Conservation (phyloP, 2,888 invertebrate species). For the Horisme vitalbata region DNA sequence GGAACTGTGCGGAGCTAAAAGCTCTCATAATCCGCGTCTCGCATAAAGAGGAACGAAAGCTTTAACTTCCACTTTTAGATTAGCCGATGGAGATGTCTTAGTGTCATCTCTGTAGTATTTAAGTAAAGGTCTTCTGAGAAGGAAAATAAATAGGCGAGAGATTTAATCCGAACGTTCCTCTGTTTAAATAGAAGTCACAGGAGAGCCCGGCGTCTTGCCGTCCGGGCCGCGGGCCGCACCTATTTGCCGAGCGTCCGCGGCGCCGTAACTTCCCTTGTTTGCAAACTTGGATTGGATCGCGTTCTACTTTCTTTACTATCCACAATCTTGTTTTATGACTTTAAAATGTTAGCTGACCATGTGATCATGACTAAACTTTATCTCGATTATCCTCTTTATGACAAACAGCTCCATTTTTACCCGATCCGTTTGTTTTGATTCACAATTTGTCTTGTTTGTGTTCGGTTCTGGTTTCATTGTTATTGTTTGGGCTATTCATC, state of each 20-base stretch:
- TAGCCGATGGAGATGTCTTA: constrained; percentile 65
- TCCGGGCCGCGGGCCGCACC: constrained; percentile 56
- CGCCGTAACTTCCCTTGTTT: constrained; percentile 79
- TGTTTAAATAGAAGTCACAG: constrained; percentile 78
- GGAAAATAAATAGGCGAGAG: constrained; percentile 73
- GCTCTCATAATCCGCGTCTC: constrained; percentile 67
- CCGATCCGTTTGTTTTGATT: constrained; percentile 31
- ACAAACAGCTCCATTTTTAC: constrained; percentile 40
- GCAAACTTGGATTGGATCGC: constrained; percentile 81
- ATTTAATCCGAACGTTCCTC: constrained; percentile 77
- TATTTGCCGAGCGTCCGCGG: constrained; percentile 66
- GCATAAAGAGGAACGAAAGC: constrained; percentile 50
- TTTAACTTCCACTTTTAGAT: constrained; percentile 67
- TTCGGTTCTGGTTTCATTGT: constrained; percentile 25
- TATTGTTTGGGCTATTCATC: constrained; percentile 20
- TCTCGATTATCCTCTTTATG: constrained; percentile 41
- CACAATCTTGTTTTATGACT: constrained; percentile 80
- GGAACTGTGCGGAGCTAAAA: constrained; percentile 59
- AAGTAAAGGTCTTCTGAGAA: constrained; percentile 57
- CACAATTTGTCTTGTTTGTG: constrained; percentile 30
- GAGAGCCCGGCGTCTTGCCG: constrained; percentile 74
- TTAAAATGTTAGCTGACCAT: constrained; percentile 67
- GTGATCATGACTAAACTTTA: constrained; percentile 55
- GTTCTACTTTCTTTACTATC: constrained; percentile 76
- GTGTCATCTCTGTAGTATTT: constrained; percentile 68